Conservation (phyloP, 2,113 vertebrate genomes). For the Bambusicola thoracicus region DNA sequence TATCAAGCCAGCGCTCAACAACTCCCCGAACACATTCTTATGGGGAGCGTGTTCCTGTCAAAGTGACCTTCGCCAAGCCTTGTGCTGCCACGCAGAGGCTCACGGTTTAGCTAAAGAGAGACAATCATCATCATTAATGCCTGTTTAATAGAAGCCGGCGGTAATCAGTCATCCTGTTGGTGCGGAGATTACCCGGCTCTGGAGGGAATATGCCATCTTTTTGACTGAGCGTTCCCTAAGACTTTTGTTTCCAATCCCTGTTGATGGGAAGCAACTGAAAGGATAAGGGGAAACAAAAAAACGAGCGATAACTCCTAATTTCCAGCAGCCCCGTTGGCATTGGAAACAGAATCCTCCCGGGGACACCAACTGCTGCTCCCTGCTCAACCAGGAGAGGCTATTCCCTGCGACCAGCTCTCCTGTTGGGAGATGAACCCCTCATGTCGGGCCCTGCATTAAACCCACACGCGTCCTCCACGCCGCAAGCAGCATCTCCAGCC, state of each 20-base stretch:
- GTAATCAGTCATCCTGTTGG: conserved; percentile 61
- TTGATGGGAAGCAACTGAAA: neutral
- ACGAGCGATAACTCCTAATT: neutral
- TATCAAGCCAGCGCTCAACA: neutral
- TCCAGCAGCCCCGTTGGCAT: neutral
- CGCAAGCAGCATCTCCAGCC: neutral
- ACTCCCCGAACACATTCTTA: neutral
- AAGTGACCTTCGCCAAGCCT: conserved; percentile 53
- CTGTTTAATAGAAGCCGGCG: conserved; percentile 43
- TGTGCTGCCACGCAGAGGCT: neutral
- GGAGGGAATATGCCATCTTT: conserved; percentile 6
- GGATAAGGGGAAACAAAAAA: neutral
- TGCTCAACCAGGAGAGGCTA: neutral
- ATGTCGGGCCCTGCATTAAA: neutral
- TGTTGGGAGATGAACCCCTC: rapidly evolving
- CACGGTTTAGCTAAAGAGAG: conserved; percentile 37
- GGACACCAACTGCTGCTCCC: neutral
- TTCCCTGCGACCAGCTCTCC: neutral
- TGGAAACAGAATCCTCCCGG: neutral
- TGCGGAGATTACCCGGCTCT: conserved; percentile 22
- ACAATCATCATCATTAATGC: conserved; percentile 65
- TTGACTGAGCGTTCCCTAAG: neutral
- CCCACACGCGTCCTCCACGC: rapidly evolving
- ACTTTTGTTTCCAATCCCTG: conserved; percentile 35
- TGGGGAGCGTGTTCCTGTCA: neutral